These are phyloP conservation scores for Strongylocentrotus purpuratus DNA, from an alignment of 35 echinoderm and acorn worm genomes.

Conservation along the genomic window DNA sequence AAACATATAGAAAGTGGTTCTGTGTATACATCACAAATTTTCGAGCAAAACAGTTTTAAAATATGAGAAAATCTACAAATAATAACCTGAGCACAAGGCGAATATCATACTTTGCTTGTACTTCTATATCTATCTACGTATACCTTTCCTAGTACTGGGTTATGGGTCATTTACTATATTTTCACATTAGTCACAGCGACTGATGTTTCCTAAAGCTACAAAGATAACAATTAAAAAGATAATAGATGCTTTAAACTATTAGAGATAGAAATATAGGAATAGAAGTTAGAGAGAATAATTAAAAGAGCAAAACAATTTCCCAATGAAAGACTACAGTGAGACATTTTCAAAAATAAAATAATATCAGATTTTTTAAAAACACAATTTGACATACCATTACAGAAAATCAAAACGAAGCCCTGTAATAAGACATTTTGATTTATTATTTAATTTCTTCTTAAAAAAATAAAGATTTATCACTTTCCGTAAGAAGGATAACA, in stretches of 20 bases:
- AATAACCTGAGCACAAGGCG: not conserved
- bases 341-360: not conserved
- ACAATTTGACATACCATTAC: no score
- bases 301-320: conserved; percentile 14
- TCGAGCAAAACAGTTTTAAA: not conserved
- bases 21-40: not conserved
- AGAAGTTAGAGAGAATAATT: not conserved
- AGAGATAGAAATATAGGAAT: not conserved
- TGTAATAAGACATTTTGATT: no score
- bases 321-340: conserved; percentile 48
- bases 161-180: not conserved
- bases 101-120: not conserved
- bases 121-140: not conserved
- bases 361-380: not conserved
- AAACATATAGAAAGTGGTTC: not conserved
- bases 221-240: not conserved
- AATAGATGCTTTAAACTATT: not conserved
- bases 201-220: not conserved
- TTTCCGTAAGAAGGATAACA: no score
- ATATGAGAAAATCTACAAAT: not conserved
- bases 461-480: no score
- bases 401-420: no score
- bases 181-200: not conserved
- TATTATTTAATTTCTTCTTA: no score
- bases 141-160: conserved; percentile 25